A percentile compares a stretch with the other conserved stretches of the same genome.
These are phyloP conservation scores for Nothoprocta perdicaria DNA, from an alignment of 2,113 vertebrate genomes.

Conservation along the genomic window DNA sequence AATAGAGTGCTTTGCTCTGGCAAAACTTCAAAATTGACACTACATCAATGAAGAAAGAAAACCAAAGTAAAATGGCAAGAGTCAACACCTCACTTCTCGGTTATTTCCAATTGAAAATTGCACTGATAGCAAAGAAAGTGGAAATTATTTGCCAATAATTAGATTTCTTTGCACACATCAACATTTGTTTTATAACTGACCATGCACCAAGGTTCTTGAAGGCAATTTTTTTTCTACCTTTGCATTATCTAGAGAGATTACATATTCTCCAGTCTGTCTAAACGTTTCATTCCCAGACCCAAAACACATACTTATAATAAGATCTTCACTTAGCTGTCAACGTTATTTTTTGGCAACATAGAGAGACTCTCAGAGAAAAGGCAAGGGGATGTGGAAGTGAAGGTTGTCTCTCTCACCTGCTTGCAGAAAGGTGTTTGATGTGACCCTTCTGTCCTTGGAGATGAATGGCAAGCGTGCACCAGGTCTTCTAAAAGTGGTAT, in stretches of 20 bases:
- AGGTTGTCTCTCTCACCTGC: neutral
- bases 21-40: conserved; percentile 53
- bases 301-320: neutral
- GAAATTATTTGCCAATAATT: neutral
- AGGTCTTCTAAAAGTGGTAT: neutral
- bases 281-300: neutral
- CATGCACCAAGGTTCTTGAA: neutral
- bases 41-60: conserved; percentile 12
- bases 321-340: neutral
- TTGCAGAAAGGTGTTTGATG: neutral
- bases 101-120: conserved; percentile 12
- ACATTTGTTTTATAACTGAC: neutral
- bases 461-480: neutral
- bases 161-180: neutral
- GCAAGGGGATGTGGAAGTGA: neutral
- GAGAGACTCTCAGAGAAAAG: neutral
- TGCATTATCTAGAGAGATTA: neutral
- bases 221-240: neutral
- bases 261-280: neutral
- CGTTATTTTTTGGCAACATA: neutral
- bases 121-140: neutral
- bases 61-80: conserved; percentile 8
- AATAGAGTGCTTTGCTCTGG: conserved; percentile 38
- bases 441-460: neutral
- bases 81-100: neutral